Evolutionary conservation across 2,888 invertebrate species (phyloP), one percentile per base, ranked within the genome.

Genomic region (Shargacucullia verbasci): DNA sequence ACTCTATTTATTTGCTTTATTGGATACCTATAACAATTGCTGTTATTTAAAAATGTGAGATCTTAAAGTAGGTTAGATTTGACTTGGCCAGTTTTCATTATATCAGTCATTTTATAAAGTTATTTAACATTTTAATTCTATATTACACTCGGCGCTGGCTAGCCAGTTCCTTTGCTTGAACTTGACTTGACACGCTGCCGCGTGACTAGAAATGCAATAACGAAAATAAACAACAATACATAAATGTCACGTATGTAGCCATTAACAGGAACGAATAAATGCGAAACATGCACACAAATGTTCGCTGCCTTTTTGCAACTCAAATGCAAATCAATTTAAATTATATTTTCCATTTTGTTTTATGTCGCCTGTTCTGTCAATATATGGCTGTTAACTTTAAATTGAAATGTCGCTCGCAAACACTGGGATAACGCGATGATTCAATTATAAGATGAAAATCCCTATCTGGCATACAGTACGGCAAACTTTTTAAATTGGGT

Each of bases 331-430:
- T 75, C 50, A 35, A 61, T 75, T 72, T 57, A 46, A 75, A 60
- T 75, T 40, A 60, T 49, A 64, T 64, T 61, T 65, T 46, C 47
- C 59, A 49, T 60, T 71, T 64, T 65, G 55, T 75, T 56, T 67
- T 64, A 50, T 55, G 49, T 62, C 57, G 62, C 27, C 54, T 59
- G 39, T 15, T 59, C 47, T 69, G 49, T 65, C 73, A 62, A 75
- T 72, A 56, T 68, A 73, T 61, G 43, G n/a, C 48, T 38, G 59
- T 59, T 69, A 75, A 75, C 47, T 75, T 71, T 75, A 75, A 73
- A 73, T 73, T 76, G 65, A 75, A 75, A 73, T 55, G 73, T 73
- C 73, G 49, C 57, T 48, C 35, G 48, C 76, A 73, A 72, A 68
- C 76, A 59, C 31, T 55, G 57, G 39, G 59, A 57, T 66, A 59